phyloP scores from a whole-genome alignment of 2,113 vertebrate genomes.

The Eptesicus fuscus region DNA sequence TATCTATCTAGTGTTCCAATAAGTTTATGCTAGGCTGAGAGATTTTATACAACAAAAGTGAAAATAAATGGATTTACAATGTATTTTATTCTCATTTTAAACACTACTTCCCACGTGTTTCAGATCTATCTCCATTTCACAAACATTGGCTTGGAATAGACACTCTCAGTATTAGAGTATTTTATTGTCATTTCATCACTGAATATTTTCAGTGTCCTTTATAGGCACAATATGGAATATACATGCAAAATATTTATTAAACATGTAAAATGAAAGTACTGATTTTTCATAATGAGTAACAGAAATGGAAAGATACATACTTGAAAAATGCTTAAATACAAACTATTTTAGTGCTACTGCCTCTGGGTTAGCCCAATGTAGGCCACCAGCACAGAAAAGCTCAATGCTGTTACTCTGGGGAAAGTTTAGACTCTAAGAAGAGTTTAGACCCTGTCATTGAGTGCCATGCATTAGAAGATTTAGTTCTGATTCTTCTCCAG shows the following conservation, averaged over 20 bases:
- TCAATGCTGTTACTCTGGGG: background rate
- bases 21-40: background rate
- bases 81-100: conserved; percentile 35
- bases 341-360: background rate
- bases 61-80: conserved; percentile 27
- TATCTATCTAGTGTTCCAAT: background rate
- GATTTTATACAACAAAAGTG: conserved; percentile 26
- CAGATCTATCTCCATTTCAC: background rate
- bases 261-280: background rate
- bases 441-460: background rate
- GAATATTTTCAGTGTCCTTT: background rate
- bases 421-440: background rate
- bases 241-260: background rate
- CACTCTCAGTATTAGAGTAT: background rate
- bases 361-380: background rate
- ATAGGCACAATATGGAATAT: background rate
- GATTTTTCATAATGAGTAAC: background rate
- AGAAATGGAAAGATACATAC: background rate
- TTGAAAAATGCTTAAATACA: background rate
- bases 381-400: background rate
- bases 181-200: background rate
- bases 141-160: background rate
- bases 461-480: background rate
- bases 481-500: background rate
- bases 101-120: background rate